Conservation (phyloP, 2,113 vertebrate species). For the Chloebia gouldiae region DNA sequence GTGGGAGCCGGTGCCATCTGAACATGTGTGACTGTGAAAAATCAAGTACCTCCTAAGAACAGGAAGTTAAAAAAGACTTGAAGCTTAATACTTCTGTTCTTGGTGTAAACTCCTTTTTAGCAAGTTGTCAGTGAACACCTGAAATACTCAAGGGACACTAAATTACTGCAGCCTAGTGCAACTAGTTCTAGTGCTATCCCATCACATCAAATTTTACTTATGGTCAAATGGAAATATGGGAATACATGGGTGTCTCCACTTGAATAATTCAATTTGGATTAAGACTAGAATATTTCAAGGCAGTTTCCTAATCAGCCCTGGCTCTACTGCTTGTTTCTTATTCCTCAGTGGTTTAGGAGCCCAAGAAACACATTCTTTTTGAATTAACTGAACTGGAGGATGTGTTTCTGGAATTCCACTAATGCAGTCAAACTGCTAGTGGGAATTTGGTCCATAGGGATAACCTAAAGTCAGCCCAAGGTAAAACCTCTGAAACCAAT, state of each 20-base stretch:
- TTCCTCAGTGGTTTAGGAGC: neutral
- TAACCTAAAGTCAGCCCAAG: neutral
- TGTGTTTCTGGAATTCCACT: neutral
- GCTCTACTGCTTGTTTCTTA: neutral
- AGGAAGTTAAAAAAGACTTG: neutral
- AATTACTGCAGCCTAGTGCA: neutral
- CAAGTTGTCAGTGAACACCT: neutral
- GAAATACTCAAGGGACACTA: neutral
- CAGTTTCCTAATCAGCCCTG: neutral
- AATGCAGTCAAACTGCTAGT: neutral
- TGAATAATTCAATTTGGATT: neutral
- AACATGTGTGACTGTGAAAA: neutral
- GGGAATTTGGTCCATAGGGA: neutral
- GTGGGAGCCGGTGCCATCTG: neutral
- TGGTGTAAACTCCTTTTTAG: neutral
- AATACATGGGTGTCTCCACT: neutral
- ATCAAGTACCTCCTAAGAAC: neutral
- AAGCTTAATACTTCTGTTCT: neutral
- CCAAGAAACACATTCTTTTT: neutral
- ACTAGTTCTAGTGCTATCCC: neutral
- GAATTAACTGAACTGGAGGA: neutral
- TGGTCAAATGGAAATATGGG: neutral
- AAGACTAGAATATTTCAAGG: neutral
- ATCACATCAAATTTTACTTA: neutral
- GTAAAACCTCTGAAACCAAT: neutral